Conservation (phyloP, 1,140 invertebrate genomes). For the Bilobella aurantiaca region DNA sequence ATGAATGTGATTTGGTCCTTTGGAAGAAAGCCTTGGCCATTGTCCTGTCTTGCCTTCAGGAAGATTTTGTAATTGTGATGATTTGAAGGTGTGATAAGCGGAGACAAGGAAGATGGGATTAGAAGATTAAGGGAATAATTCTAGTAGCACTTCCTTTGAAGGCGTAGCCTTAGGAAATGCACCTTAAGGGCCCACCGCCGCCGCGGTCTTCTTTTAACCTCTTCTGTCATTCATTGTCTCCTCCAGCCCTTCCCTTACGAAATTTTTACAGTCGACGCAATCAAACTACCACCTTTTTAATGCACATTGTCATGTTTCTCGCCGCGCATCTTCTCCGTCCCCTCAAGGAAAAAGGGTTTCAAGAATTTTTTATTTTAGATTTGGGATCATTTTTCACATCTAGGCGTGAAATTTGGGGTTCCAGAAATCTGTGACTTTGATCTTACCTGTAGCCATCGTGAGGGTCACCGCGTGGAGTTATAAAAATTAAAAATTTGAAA, state of each 20-base stretch:
- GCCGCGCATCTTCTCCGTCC: too few relatives aligned
- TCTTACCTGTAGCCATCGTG: neutral
- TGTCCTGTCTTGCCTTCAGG: neutral
- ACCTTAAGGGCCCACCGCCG: too few relatives aligned
- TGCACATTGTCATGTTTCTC: too few relatives aligned
- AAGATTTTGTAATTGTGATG: slow-evolving; percentile 3
- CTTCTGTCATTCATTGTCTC: too few relatives aligned
- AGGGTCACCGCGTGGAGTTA: neutral
- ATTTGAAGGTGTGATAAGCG: slow-evolving; percentile 1
- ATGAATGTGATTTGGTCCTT: neutral
- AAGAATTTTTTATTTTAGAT: too few relatives aligned
- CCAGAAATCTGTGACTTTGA: neutral
- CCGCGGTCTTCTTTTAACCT: too few relatives aligned
- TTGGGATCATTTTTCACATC: neutral
- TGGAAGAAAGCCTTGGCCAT: neutral
- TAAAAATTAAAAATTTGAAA: neutral
- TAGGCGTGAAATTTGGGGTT: neutral
- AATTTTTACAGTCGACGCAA: too few relatives aligned
- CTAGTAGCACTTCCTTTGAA: too few relatives aligned
- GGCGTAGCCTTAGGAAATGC: too few relatives aligned
- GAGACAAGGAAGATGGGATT: slow-evolving; percentile 6
- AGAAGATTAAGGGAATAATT: neutral
- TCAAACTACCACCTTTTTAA: too few relatives aligned
- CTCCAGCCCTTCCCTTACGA: too few relatives aligned
- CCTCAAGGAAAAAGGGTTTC: too few relatives aligned